Conservation (phyloP, 2,113 vertebrate genomes). For the Pollimyrus isidori region DNA sequence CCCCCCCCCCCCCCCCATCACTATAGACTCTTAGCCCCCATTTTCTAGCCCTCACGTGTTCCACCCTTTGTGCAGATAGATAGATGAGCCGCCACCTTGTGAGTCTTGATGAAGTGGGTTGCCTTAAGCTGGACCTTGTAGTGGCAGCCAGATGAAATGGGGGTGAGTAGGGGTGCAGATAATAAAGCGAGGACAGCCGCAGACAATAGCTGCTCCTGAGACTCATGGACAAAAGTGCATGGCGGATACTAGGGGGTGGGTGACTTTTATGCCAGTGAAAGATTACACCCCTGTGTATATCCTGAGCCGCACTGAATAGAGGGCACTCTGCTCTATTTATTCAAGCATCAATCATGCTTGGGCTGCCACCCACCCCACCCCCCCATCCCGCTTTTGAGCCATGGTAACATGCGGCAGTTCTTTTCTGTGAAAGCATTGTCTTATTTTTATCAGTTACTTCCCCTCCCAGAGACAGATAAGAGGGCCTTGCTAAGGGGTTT, state of each 20-base stretch:
- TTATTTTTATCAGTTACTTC: conserved; percentile 83
- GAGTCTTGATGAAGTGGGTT: conserved; percentile 15
- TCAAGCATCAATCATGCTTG: conserved; percentile 74
- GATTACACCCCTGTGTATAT: conserved; percentile 44
- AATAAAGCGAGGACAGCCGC: conserved; percentile 24
- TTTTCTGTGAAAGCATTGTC: conserved; percentile 58
- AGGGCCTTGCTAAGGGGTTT: conserved; percentile 53
- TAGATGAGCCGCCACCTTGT: conserved; percentile 3
- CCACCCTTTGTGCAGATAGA: conserved; percentile 6
- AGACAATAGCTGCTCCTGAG: conserved; percentile 37
- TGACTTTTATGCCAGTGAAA: conserved; percentile 21
- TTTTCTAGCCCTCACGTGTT: not conserved
- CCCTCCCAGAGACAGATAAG: conserved; percentile 70
- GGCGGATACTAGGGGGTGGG: conserved; percentile 27
- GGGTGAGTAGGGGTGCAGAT: conserved; percentile 15
- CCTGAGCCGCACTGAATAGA: conserved; percentile 57
- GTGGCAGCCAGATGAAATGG: conserved; percentile 25
- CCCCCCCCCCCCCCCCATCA: not conserved
- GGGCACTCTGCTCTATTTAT: conserved; percentile 67
- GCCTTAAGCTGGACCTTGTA: conserved; percentile 12
- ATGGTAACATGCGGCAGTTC: conserved; percentile 39
- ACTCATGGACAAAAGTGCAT: conserved; percentile 34
- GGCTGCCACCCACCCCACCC: conserved; percentile 11
- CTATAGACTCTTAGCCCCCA: not conserved
- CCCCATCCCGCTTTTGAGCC: not conserved